Evolutionary conservation across 1,140 invertebrate species (phyloP).

Genomic region (Heliconius hewitsoni): DNA sequence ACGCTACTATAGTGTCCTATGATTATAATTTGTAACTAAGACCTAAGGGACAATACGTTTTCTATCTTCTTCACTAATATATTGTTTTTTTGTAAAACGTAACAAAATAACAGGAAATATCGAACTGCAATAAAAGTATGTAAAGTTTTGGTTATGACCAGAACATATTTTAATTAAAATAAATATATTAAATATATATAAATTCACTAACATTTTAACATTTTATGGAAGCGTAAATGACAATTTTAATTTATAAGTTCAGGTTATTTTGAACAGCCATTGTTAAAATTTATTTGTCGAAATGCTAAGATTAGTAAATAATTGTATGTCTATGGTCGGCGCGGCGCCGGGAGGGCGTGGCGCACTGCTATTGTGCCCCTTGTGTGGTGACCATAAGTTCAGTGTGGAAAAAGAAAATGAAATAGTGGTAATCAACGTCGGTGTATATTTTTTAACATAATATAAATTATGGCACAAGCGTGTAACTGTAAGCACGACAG

Average conservation of each 20-base stretch:
- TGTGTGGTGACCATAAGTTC: neutral
- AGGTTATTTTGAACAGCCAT: neutral
- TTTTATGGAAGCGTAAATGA: neutral
- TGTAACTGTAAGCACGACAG: no score
- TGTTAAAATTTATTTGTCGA: constrained; percentile 3
- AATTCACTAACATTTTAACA: neutral
- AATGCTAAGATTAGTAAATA: constrained; percentile 11
- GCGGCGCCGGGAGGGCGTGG: constrained; percentile 32
- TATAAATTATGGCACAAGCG: no score
- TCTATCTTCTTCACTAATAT: no score
- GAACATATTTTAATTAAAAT: neutral
- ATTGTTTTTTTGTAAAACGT: no score
- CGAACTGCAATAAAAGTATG: neutral
- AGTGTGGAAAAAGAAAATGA: neutral
- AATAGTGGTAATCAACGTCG: neutral
- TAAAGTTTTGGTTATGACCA: neutral
- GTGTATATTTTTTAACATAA: no score
- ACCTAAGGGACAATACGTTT: no score
- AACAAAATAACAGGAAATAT: no score
- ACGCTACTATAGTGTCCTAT: no score
- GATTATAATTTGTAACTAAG: no score
- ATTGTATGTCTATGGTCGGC: constrained; percentile 7
- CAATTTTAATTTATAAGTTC: neutral
- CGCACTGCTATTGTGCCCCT: constrained; percentile 3
- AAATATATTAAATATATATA: neutral